Base-by-base conservation (phyloP, 1,140 invertebrate species). In the Bradysia coprophila region DNA sequence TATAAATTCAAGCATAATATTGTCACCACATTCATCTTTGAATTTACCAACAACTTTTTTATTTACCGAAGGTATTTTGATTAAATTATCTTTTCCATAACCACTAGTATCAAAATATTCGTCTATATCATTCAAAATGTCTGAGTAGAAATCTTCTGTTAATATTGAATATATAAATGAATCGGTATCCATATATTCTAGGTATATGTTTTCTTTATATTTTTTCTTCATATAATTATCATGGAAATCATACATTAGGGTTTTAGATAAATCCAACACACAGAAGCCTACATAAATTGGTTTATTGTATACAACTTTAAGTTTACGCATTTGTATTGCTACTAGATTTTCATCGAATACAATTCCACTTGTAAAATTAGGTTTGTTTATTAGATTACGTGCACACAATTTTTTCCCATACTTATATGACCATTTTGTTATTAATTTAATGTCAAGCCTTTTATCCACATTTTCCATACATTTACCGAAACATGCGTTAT, bases 151-250 rank as follows among this genome's bases (percentile, higher is more conserved):
- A 9, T 56, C 62, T 41, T 51, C 38, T 16, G n/a, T n/a, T n/a
- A n/a, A n/a, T n/a, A 66, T 55, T 31, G 56, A 40, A 45, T 62
- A 62, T 4, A 56, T 50, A 6, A 65, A 54, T 41, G 46, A 53
- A 43, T 68, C 64, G 4, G 64, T 67, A 48, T 68, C 65, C n/a
- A 53, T 64, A 41, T 56, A 63, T n/a, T 54, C 44, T 1, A 65
- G 40, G 15, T 41, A 42, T 11, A 16, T 20, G 21, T 38, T 19
- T 18, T 38, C 21, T 21, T 49, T 47, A 50, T 55, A 63, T 43
- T 55, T 49, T 21, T 37, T 23, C 42, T 47, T 52, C 33, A 52
- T 48, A 40, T 48, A 51, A 36, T 50, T 42, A 48, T 53, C 58
- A 37, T 51, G 48, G 33, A 51, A 63, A 52, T 51, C 49, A 50